Conservation (phyloP, 2,888 invertebrate species). For the Yponomeuta malinellus region DNA sequence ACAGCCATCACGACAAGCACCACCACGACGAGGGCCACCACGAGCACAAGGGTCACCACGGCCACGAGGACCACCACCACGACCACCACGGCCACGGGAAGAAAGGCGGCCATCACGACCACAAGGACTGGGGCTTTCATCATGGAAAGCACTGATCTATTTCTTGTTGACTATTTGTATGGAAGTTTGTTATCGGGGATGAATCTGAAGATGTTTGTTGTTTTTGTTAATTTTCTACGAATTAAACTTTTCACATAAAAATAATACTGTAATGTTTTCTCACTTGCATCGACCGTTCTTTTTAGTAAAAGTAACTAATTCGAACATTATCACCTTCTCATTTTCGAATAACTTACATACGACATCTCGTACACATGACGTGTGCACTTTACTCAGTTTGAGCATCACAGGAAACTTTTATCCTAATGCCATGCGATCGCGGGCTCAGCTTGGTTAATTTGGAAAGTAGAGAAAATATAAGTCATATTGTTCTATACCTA, state of each 20-base stretch:
- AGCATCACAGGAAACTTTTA: no score
- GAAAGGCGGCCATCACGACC: conserved; percentile 84
- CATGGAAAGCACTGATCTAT: conserved; percentile 62
- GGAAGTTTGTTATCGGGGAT: conserved; percentile 21
- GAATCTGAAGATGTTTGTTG: conserved; percentile 20
- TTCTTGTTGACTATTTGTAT: conserved; percentile 21
- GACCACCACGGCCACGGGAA: conserved; percentile 85
- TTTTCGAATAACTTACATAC: no score
- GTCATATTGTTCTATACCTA: no score
- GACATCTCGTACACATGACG: no score
- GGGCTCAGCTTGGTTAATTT: no score
- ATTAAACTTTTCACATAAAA: conserved; percentile 13
- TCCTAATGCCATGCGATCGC: no score
- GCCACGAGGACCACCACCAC: conserved; percentile 83
- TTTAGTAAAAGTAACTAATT: no score
- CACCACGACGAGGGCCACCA: conserved; percentile 88
- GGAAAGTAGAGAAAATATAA: no score
- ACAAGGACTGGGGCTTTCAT: conserved; percentile 83
- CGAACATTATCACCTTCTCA: no score
- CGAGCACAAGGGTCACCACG: conserved; percentile 86
- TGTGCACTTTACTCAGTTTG: no score
- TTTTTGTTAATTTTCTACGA: conserved; percentile 21
- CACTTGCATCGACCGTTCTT: background rate
- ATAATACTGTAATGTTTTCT: background rate
- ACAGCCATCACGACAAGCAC: conserved; percentile 87